A percentile compares a stretch with the other conserved stretches of the same genome.
Conservation (phyloP, 92 coral and sea anemone genomes). For the Bergia sp. region DNA sequence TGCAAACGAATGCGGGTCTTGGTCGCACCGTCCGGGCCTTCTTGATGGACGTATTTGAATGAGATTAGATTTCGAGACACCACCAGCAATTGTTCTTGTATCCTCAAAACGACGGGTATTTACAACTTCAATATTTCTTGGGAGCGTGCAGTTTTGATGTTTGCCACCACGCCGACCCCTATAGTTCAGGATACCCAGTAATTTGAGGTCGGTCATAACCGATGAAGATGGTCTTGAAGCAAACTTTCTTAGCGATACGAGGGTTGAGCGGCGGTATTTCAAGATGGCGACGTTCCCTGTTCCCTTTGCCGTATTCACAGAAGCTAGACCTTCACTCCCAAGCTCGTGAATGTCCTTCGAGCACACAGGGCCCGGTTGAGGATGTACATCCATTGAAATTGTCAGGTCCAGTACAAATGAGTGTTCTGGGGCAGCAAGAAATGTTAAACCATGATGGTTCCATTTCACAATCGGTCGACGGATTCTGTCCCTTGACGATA, state of each 20-base stretch:
- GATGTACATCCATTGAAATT: conserved; percentile 50
- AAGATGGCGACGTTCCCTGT: conserved; percentile 16
- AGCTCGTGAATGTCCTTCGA: conserved; percentile 17
- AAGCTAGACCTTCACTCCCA: conserved; percentile 23
- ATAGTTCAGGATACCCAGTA: conserved; percentile 42
- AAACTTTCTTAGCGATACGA: conserved; percentile 41
- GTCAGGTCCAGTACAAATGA: conserved; percentile 43
- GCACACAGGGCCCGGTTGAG: conserved; percentile 45
- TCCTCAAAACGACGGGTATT: conserved; percentile 47
- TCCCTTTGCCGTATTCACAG: conserved; percentile 19
- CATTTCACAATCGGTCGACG: conserved; percentile 54
- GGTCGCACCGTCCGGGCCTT: too few relatives aligned
- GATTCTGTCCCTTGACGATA: conserved; percentile 34
- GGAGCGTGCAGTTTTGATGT: conserved; percentile 13
- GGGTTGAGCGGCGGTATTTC: conserved; percentile 15
- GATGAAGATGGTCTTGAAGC: conserved; percentile 38
- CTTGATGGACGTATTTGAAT: too few relatives aligned
- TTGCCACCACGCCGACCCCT: conserved; percentile 44
- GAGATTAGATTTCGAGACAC: too few relatives aligned
- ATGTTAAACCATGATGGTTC: conserved; percentile 53
- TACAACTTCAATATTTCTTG: conserved; percentile 38
- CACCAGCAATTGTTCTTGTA: too few relatives aligned
- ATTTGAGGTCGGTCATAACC: conserved; percentile 29
- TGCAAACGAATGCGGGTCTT: too few relatives aligned
- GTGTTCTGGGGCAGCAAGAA: conserved; percentile 52